A percentile compares a stretch with the other conserved stretches of the same genome.
These are phyloP conservation scores for Acleris holmiana DNA, from an alignment of 2,888 invertebrate species.

Conservation along the genomic window DNA sequence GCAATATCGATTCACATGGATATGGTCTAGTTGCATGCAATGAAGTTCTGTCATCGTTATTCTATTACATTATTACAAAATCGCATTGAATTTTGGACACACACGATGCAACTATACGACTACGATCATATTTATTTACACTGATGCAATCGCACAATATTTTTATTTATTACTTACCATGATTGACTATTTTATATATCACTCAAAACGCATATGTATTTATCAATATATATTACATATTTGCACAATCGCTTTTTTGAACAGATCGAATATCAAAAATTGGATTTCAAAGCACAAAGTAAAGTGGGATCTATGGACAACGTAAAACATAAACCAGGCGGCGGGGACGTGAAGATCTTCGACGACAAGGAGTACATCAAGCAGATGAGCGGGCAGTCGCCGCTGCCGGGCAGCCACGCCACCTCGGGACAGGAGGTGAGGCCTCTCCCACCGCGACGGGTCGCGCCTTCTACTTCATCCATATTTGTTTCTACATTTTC, in stretches of 20 bases:
- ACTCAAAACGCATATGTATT: slow-evolving; percentile 39
- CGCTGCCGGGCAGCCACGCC: slow-evolving; percentile 66
- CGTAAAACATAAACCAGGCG: slow-evolving; percentile 95
- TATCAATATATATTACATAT: slow-evolving; percentile 54
- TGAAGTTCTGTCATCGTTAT: slow-evolving; percentile 52
- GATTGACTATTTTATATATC: slow-evolving; percentile 30
- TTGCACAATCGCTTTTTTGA: slow-evolving; percentile 73
- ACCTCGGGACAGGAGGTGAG: slow-evolving; percentile 82
- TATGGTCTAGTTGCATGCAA: slow-evolving; percentile 56
- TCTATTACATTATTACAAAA: slow-evolving; percentile 45
- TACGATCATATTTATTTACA: slow-evolving; percentile 39
- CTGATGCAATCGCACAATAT: slow-evolving; percentile 43
- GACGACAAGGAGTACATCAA: slow-evolving; percentile 96
- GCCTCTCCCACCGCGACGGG: slow-evolving; percentile 47
- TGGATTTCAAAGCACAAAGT: slow-evolving; percentile 96
- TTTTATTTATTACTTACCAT: slow-evolving; percentile 14
- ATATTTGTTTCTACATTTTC: slow-evolving; percentile 41
- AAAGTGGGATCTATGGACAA: slow-evolving; percentile 96
- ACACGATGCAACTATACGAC: slow-evolving; percentile 32
- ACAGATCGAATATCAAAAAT: slow-evolving; percentile 95
- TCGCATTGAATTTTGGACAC: slow-evolving; percentile 40
- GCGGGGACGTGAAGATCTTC: slow-evolving; percentile 97
- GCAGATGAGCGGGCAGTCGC: slow-evolving; percentile 85
- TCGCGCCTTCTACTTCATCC: slow-evolving; percentile 49
- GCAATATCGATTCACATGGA: slow-evolving; percentile 47